A percentile compares a stretch with the other conserved stretches of the same genome.
phyloP scores from a whole-genome alignment of 1,140 invertebrate species.

The Drosophila paulistorum region DNA sequence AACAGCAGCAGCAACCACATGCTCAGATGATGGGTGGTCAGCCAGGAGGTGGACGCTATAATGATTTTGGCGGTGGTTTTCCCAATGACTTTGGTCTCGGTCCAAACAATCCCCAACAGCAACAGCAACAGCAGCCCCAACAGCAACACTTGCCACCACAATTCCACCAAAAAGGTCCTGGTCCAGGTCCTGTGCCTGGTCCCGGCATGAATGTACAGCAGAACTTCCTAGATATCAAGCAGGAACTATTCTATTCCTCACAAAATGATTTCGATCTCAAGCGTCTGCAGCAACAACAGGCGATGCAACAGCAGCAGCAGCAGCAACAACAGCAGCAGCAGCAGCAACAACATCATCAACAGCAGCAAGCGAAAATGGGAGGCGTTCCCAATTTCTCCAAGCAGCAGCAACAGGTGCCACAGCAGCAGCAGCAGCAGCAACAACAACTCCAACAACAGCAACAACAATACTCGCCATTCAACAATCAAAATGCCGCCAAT shows the following conservation, averaged over 20 bases:
- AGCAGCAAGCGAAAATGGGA: conserved; percentile 57
- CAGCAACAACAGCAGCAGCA: conserved; percentile 67
- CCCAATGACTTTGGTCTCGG: conserved; percentile 70
- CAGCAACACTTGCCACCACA: conserved; percentile 79
- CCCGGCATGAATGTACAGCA: conserved; percentile 73
- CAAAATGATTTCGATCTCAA: conserved; percentile 83
- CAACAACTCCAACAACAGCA: conserved; percentile 85
- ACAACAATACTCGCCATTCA: conserved; percentile 87
- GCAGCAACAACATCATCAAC: conserved; percentile 57
- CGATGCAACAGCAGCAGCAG: conserved; percentile 74
- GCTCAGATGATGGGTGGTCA: conserved; percentile 54
- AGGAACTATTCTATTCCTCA: conserved; percentile 82
- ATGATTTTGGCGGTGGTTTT: conserved; percentile 73
- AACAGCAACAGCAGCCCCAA: conserved; percentile 69
- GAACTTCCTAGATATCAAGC: conserved; percentile 78
- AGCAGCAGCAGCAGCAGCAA: conserved; percentile 83
- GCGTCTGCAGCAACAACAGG: conserved; percentile 78
- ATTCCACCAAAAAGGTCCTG: conserved; percentile 77
- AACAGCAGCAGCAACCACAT: conserved; percentile 65
- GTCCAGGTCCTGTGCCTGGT: conserved; percentile 33
- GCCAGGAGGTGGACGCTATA: conserved; percentile 57
- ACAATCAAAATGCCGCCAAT: conserved; percentile 82
- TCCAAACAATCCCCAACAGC: conserved; percentile 56
- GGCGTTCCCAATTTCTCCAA: conserved; percentile 77
- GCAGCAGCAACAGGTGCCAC: conserved; percentile 82